Base-by-base conservation (phyloP, 1,140 invertebrate genomes). In the Marisa cornuarietis region DNA sequence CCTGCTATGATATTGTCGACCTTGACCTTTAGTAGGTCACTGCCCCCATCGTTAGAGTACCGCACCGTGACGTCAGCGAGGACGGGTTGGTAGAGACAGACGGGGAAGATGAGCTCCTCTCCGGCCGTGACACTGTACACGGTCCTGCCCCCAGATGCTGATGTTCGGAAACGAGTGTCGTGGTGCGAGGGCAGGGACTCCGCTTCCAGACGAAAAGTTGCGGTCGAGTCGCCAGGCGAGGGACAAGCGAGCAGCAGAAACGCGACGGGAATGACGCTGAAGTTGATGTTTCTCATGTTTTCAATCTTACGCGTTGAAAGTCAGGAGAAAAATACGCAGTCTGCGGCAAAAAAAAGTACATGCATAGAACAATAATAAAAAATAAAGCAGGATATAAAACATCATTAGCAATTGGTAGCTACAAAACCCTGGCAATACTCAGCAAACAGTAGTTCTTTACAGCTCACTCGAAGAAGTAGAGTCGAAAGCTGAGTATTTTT, bases 31-130 rank as follows among this genome's bases (percentile, higher is more conserved):
- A 73, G 13, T 10, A 51, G 51, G 49, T 74, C 71, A n/a, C 16
- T 8, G 8, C n/a, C 58, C 11, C 71, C 78, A 61, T 74, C 78
- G 16, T 79, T 74, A 22, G 78, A 79, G 49, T 79, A 79, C 24
- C 26, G 24, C 24, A 79, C 69, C 6, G 26, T 68, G 61, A 73
- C n/a, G 63, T 63, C 62, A 24, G 78, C 78, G 49, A 61, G 20
- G 63, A 65, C 62, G 42, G 65, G 9, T 18, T 49, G 61, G 71
- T 26, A 49, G 54, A 79, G 71, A 16, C 78, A 79, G 24, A 79
- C 31, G 0, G 78, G 69, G 71, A 79, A 79, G 24, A 71, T 51
- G n/a, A 79, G 31, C 8, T 24, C 31, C 13, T 74, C 71, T 11
- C 49, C 42, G 61, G 61, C n/a, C 4, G 5, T 42, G 74, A 49